These are phyloP conservation scores for Busseola fusca DNA, from an alignment of 2,888 invertebrate genomes.

Conservation along the genomic window DNA sequence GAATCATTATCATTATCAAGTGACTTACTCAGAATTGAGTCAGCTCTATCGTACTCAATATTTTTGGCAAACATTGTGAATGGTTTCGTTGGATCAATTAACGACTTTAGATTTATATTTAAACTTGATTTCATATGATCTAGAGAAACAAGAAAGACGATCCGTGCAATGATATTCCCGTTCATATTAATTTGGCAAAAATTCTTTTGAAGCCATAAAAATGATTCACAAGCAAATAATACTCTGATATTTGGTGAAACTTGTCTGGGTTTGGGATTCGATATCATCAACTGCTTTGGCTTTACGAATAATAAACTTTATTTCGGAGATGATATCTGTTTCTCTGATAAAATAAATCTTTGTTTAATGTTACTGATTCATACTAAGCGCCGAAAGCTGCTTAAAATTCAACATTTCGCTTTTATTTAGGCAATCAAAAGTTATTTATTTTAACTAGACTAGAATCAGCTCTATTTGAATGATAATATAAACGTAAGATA, in stretches of 20 bases:
- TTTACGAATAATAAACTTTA: conserved; percentile 20
- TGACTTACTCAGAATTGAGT: conserved; percentile 26
- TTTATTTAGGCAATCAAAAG: neutral
- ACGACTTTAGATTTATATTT: conserved; percentile 27
- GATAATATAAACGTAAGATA: neutral
- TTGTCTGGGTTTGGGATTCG: conserved; percentile 9
- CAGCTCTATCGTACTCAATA: conserved; percentile 5
- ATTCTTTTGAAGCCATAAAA: conserved; percentile 23
- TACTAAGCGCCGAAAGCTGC: neutral
- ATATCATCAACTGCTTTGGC: conserved; percentile 10
- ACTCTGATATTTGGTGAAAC: conserved; percentile 11
- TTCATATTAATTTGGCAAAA: conserved; percentile 17
- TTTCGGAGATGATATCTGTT: neutral
- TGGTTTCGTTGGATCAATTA: conserved; percentile 20
- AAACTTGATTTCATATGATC: conserved; percentile 13
- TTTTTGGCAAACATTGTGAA: conserved; percentile 24
- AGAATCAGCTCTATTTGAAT: neutral
- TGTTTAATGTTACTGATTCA: neutral
- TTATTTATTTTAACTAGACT: neutral
- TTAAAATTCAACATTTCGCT: neutral
- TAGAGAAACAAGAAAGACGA: conserved; percentile 9
- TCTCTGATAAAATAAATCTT: conserved; percentile 1
- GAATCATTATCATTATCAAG: conserved; percentile 39
- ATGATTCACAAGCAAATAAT: conserved; percentile 13
- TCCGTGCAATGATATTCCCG: conserved; percentile 1